phyloP scores from a whole-genome alignment of 2,113 vertebrate species.

The Cynoglossus semilaevis region DNA sequence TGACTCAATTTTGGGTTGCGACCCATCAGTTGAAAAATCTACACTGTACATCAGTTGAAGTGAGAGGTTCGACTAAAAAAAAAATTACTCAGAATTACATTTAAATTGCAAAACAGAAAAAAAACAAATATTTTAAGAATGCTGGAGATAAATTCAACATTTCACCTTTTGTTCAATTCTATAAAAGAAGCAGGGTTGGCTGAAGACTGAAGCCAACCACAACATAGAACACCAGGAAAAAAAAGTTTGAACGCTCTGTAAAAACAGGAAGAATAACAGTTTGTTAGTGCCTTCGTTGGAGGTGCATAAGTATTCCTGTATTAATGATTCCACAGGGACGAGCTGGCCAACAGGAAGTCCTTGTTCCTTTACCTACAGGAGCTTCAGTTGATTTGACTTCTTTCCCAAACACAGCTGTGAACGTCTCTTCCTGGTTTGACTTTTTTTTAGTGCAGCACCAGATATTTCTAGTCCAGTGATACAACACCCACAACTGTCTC shows the following conservation, averaged over 20 bases:
- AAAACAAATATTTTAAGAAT: no score
- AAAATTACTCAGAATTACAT: no score
- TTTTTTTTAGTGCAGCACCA: conserved; percentile 60
- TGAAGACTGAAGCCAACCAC: background rate
- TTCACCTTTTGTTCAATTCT: no score
- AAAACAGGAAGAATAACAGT: conserved; percentile 7
- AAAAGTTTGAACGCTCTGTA: conserved; percentile 26
- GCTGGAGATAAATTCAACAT: no score
- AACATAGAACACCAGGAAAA: conserved; percentile 15
- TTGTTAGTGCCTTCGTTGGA: conserved; percentile 41
- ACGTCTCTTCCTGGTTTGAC: conserved; percentile 33
- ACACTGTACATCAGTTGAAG: no score
- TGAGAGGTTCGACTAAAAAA: no score
- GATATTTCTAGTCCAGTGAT: conserved; percentile 59
- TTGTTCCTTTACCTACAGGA: conserved; percentile 9
- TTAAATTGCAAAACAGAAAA: no score
- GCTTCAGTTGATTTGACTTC: background rate
- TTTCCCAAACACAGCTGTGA: conserved; percentile 28
- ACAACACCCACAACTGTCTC: conserved; percentile 37
- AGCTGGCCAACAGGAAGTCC: conserved; percentile 1
- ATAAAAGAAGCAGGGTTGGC: conserved; percentile 27
- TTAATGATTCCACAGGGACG: background rate
- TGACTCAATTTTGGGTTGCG: no score
- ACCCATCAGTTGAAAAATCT: no score
- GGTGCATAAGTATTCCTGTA: conserved; percentile 23